Evolutionary conservation across 2,797 vertebrate species (phyloP).

Genomic region (Eptatretus atami): DNA sequence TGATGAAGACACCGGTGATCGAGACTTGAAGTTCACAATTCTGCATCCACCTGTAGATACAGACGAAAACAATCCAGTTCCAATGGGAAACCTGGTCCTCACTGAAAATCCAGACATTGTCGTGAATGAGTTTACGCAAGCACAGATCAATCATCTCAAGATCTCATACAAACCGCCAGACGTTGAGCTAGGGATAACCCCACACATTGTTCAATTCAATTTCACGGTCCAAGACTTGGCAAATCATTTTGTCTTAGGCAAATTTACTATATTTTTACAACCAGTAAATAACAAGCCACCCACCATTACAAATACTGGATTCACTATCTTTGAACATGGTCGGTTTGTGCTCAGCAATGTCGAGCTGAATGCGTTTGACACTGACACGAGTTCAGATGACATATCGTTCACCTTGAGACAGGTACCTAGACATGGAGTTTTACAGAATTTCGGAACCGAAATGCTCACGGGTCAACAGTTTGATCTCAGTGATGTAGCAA

Average conservation of each 20-base stretch:
- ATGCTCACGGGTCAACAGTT: constrained; percentile 35
- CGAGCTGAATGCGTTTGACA: constrained; percentile 44
- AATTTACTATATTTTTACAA: constrained; percentile 48
- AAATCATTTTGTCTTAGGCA: constrained; percentile 29
- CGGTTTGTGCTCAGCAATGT: constrained; percentile 25
- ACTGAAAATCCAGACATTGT: constrained; percentile 34
- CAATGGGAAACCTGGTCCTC: constrained; percentile 37
- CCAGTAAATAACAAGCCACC: constrained; percentile 77
- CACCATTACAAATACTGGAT: constrained; percentile 61
- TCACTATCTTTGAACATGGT: constrained; percentile 34
- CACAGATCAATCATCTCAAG: constrained; percentile 87
- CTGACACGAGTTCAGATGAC: constrained; percentile 32
- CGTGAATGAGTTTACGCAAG: constrained; percentile 57
- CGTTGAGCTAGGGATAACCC: constrained; percentile 55
- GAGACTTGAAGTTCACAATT: constrained; percentile 46
- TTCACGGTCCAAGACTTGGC: constrained; percentile 48
- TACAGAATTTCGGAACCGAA: constrained; percentile 24
- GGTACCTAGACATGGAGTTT: constrained; percentile 32
- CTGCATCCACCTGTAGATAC: constrained; percentile 42
- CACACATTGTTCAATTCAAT: constrained; percentile 45
- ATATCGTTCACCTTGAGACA: constrained; percentile 47
- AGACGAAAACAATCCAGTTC: constrained; percentile 37
- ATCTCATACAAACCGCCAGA: constrained; percentile 55
- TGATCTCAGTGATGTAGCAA: constrained; percentile 31
- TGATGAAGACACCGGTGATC: constrained; percentile 63